phyloP scores from a whole-genome alignment of 2,113 vertebrate species.

The Vimba vimba region DNA sequence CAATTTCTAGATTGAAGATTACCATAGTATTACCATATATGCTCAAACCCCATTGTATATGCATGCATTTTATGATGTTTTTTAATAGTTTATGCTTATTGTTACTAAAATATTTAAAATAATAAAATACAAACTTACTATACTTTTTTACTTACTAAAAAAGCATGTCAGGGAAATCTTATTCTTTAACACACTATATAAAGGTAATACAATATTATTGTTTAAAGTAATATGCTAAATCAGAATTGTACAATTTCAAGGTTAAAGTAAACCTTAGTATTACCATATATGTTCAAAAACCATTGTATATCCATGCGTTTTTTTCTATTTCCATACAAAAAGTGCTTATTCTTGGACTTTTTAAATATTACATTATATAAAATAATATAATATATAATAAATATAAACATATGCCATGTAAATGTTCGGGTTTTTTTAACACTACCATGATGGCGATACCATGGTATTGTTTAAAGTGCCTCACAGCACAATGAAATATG shows the following conservation, averaged over 20 bases:
- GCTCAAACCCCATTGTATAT: not conserved
- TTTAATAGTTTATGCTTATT: not conserved
- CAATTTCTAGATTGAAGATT: no score
- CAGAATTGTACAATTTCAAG: no score
- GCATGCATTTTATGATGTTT: not conserved
- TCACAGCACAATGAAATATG: not conserved
- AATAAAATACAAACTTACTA: not conserved
- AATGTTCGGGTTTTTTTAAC: not conserved
- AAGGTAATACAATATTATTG: not conserved
- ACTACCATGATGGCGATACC: not conserved
- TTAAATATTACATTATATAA: no score
- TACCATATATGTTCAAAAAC: no score
- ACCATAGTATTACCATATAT: no score
- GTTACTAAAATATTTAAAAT: not conserved
- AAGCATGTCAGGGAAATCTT: not conserved
- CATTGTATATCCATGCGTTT: no score
- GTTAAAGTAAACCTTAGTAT: no score
- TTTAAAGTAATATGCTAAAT: not conserved
- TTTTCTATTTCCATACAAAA: no score
- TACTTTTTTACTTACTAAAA: not conserved
- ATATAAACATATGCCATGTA: not conserved
- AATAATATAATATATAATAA: no score
- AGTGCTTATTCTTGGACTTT: no score
- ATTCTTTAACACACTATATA: not conserved
- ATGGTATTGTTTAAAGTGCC: not conserved